Evolutionary conservation across 2,797 vertebrate species (phyloP).

Genomic region (Poecile montanus): DNA sequence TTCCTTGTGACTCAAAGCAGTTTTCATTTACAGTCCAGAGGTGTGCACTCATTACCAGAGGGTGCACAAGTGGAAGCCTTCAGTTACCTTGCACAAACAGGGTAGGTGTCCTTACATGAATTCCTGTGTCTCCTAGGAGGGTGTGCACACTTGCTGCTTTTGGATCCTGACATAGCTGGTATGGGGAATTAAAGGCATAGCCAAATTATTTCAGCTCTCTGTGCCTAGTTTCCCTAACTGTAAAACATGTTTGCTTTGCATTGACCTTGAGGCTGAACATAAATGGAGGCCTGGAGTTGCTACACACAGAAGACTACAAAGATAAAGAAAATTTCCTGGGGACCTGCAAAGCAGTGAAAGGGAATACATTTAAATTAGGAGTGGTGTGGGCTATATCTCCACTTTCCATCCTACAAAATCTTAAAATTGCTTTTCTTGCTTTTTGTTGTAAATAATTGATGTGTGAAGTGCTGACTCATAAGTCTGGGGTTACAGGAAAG

Average conservation of each 20-base stretch:
- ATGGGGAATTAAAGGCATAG: not conserved
- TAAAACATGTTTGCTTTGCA: not conserved
- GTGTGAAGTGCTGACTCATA: constrained; percentile 74
- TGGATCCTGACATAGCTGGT: not conserved
- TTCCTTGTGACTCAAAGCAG: constrained; percentile 36
- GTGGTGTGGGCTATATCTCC: not conserved
- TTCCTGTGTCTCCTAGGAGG: not conserved
- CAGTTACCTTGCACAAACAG: not conserved
- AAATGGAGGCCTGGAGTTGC: not conserved
- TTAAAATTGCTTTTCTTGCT: constrained; percentile 52
- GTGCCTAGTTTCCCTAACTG: not conserved
- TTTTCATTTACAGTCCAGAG: constrained; percentile 3
- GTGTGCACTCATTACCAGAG: not conserved
- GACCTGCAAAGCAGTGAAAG: not conserved
- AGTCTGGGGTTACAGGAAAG: constrained; percentile 75
- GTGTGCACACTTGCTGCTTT: not conserved
- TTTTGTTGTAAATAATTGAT: constrained; percentile 68
- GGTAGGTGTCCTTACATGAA: not conserved
- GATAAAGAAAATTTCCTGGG: not conserved
- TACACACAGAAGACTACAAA: not conserved
- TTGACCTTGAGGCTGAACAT: not conserved
- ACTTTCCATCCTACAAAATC: constrained; percentile 61
- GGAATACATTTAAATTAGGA: not conserved
- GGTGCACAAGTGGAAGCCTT: not conserved
- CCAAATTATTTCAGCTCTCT: not conserved